Percentiles rank a stretch among this genome's conserved stretches.
Conservation (phyloP, 1,140 invertebrate genomes). For the Halesus radiatus region DNA sequence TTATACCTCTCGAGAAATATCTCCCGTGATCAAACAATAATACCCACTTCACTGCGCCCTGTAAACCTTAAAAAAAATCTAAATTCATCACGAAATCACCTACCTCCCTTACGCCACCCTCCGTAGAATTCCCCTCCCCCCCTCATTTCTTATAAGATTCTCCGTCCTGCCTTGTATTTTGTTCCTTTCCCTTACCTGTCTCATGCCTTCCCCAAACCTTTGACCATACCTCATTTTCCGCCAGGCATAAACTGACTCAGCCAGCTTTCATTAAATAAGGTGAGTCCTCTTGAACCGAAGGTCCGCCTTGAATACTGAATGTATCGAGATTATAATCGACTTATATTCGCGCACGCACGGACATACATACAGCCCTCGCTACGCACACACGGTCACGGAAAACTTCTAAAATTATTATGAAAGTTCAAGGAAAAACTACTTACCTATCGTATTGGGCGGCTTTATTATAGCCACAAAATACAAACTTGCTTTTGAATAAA, state of each 20-base stretch:
- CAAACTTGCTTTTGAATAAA: no score
- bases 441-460: no score
- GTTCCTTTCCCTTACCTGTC: no score
- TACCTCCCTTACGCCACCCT: neutral
- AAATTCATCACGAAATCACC: constrained; percentile 12
- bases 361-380: neutral
- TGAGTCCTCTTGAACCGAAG: constrained; percentile 47
- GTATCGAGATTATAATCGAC: constrained; percentile 54
- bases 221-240: constrained; percentile 30
- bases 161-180: no score
- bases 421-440: no score
- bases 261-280: constrained; percentile 54
- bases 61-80: neutral
- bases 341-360: constrained; percentile 2
- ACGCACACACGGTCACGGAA: neutral
- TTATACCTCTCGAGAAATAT: neutral
- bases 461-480: no score
- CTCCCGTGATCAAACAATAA: neutral
- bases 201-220: neutral
- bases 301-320: constrained; percentile 50
- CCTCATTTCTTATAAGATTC: no score
- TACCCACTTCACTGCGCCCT: neutral
- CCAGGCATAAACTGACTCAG: constrained; percentile 47
- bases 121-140: neutral
- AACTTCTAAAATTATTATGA: neutral